Percentiles rank a stretch among this genome's conserved stretches.
phyloP scores from a whole-genome alignment of 2,797 vertebrate genomes.

The Sebastes oblongus region DNA sequence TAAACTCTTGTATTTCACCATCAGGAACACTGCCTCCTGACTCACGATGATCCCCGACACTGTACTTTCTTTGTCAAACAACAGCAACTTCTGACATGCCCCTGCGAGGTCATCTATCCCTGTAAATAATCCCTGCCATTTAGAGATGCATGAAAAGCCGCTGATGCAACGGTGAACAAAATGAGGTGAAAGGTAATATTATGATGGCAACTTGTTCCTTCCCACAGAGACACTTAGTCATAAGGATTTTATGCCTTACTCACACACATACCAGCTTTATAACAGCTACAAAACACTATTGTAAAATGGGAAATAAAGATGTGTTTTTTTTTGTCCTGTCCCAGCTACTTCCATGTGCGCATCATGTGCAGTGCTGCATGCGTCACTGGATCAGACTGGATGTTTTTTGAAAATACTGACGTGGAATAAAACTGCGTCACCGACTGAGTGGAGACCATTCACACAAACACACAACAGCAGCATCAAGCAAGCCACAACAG shows the following conservation, averaged over 20 bases:
- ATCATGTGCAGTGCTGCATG: slow-evolving; percentile 23
- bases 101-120: slow-evolving; percentile 42
- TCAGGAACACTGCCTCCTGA: slow-evolving; percentile 54
- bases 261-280: not conserved
- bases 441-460: slow-evolving; percentile 45
- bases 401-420: slow-evolving; percentile 53
- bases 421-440: slow-evolving; percentile 66
- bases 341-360: not conserved
- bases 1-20: slow-evolving; percentile 72
- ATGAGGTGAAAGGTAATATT: slow-evolving; percentile 66
- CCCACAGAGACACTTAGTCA: not conserved
- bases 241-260: slow-evolving; percentile 2
- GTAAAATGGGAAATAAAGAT: not conserved
- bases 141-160: slow-evolving; percentile 39
- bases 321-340: not conserved
- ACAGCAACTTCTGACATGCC: slow-evolving; percentile 68
- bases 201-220: slow-evolving; percentile 14
- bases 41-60: slow-evolving; percentile 39
- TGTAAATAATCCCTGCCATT: slow-evolving; percentile 59
- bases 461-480: slow-evolving; percentile 35
- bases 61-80: slow-evolving; percentile 54
- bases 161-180: slow-evolving; percentile 32
- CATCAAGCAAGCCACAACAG: slow-evolving; percentile 12
- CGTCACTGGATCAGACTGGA: slow-evolving; percentile 51
- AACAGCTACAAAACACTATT: not conserved